A percentile compares a stretch with the other conserved stretches of the same genome.
Evolutionary conservation across 53 echinoderm and acorn worm genomes (phyloP).

Genomic region (Stichopus horrens): DNA sequence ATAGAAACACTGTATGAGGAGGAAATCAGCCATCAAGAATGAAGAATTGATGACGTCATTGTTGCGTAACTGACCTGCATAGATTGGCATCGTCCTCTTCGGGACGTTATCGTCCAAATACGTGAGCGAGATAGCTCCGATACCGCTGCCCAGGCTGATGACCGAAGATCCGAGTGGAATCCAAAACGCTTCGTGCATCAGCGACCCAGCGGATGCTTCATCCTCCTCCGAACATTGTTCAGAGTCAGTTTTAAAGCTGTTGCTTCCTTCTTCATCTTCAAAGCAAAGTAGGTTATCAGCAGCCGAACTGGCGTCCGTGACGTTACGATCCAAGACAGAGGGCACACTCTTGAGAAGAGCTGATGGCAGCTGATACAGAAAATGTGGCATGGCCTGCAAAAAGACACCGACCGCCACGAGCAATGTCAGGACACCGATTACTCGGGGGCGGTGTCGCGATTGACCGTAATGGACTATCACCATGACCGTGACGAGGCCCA

Average conservation of each 20-base stretch:
- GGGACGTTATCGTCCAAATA: constrained; percentile 60
- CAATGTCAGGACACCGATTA: constrained; percentile 58
- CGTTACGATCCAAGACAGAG: neutral
- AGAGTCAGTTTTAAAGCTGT: neutral
- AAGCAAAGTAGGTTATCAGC: neutral
- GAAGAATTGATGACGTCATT: neutral
- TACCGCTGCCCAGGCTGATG: constrained; percentile 38
- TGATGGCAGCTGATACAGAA: constrained; percentile 65
- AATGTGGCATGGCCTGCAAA: constrained; percentile 76
- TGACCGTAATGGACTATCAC: constrained; percentile 87
- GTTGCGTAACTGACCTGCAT: constrained; percentile 46
- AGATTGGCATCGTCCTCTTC: constrained; percentile 40
- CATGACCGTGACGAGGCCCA: constrained; percentile 70
- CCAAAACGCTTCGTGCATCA: constrained; percentile 40
- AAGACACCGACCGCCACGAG: constrained; percentile 69
- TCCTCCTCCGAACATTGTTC: constrained; percentile 26
- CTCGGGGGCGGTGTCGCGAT: constrained; percentile 78
- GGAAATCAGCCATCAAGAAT: too few relatives aligned
- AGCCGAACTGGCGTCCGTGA: neutral
- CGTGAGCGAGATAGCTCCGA: constrained; percentile 47
- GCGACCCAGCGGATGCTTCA: constrained; percentile 25
- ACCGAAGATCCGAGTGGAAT: constrained; percentile 45
- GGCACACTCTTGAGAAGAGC: constrained; percentile 48
- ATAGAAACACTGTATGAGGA: too few relatives aligned
- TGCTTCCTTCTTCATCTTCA: neutral